phyloP scores from a whole-genome alignment of 2,888 invertebrate species.

The Tachina grossa region DNA sequence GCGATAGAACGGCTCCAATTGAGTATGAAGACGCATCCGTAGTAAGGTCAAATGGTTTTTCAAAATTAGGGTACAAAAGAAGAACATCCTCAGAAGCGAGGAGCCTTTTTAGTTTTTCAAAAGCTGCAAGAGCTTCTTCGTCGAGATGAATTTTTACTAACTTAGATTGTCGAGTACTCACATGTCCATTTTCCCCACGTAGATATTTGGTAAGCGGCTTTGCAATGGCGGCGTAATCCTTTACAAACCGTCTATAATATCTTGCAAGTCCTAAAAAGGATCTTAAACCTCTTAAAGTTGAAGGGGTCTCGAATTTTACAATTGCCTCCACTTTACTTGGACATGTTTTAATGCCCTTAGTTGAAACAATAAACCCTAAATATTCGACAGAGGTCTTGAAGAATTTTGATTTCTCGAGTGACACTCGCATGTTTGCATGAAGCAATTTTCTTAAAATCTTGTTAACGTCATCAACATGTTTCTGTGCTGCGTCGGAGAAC shows the following conservation, averaged over 20 bases:
- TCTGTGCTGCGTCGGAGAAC: not conserved
- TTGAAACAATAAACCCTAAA: no score
- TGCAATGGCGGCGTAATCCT: not conserved
- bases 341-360: no score
- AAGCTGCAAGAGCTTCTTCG: not conserved
- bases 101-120: not conserved
- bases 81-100: not conserved
- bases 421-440: not conserved
- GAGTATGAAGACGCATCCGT: conserved; percentile 73
- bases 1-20: conserved; percentile 21
- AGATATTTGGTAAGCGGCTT: no score
- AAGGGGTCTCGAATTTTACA: not conserved
- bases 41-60: conserved; percentile 55
- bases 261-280: not conserved
- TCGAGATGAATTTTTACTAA: not conserved
- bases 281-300: not conserved
- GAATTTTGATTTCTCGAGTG: no score
- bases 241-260: not conserved
- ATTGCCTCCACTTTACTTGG: no score
- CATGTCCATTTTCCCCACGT: no score
- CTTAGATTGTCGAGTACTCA: no score
- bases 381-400: no score
- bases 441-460: not conserved
- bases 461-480: not conserved
- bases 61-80: not conserved